A percentile compares a stretch with the other conserved stretches of the same genome.
These are phyloP conservation scores for Drosophila siamana DNA, from an alignment of 2,888 invertebrate genomes.

Conservation along the genomic window DNA sequence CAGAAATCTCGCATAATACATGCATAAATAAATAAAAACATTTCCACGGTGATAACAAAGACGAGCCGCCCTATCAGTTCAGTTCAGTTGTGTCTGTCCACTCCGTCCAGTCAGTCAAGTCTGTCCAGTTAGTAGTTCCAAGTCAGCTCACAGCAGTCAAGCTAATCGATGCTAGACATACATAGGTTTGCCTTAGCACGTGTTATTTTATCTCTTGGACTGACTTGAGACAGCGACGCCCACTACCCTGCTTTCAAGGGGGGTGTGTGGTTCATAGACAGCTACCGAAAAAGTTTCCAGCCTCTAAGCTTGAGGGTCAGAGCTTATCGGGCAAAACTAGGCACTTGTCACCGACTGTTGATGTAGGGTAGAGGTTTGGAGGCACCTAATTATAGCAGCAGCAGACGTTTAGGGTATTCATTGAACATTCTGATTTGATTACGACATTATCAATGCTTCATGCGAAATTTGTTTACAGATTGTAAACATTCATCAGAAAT, in stretches of 20 bases:
- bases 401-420: neutral
- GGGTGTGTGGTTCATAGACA: neutral
- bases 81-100: constrained; percentile 19
- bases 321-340: neutral
- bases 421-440: no score
- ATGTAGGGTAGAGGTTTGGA: neutral
- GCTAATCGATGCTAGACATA: constrained; percentile 7
- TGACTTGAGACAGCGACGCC: neutral
- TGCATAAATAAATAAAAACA: constrained; percentile 13
- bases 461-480: no score
- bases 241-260: neutral
- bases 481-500: no score
- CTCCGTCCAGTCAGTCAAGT: neutral
- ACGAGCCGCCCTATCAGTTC: constrained; percentile 30
- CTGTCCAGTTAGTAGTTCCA: neutral
- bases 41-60: constrained; percentile 26
- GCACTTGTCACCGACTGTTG: neutral
- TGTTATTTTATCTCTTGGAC: neutral
- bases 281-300: constrained; percentile 2
- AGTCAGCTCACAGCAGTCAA: constrained; percentile 4
- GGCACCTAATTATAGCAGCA: neutral
- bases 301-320: neutral
- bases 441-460: no score
- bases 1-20: constrained; percentile 1
- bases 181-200: neutral